Percentiles rank a stretch among this genome's conserved stretches.
Evolutionary conservation across 2,113 vertebrate genomes (phyloP).

Genomic region (Oxyruncus cristatus): DNA sequence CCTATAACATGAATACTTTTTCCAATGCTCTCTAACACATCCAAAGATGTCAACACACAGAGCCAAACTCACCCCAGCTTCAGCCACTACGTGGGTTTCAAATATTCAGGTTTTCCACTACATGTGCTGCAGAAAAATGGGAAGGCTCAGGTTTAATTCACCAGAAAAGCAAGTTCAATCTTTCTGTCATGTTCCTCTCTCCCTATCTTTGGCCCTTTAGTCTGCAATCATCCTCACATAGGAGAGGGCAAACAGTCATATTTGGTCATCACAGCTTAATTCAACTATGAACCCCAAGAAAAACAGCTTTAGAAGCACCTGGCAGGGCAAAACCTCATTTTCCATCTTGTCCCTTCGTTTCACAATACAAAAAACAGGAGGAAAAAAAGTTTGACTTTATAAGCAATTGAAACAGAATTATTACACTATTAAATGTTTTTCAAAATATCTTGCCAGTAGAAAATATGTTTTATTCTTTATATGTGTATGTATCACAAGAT

Average conservation of each 20-base stretch:
- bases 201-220: not conserved
- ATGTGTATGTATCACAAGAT: too few relatives aligned
- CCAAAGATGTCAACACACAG: not conserved
- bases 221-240: not conserved
- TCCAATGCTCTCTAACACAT: fast-evolving
- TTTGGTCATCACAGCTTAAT: not conserved
- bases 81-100: not conserved
- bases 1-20: not conserved
- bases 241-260: not conserved
- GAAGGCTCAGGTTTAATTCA: not conserved
- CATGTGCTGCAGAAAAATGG: not conserved
- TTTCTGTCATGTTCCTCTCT: not conserved
- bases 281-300: not conserved
- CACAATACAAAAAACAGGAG: not conserved
- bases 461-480: not conserved
- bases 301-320: not conserved
- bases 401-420: not conserved
- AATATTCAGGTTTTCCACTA: not conserved
- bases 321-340: not conserved
- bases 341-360: not conserved
- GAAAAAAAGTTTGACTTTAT: not conserved
- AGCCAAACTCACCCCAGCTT: not conserved
- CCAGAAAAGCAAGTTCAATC: not conserved
- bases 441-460: not conserved
- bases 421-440: not conserved